Conservation (phyloP, 1,140 invertebrate genomes). For the Drosophila kikkawai region DNA sequence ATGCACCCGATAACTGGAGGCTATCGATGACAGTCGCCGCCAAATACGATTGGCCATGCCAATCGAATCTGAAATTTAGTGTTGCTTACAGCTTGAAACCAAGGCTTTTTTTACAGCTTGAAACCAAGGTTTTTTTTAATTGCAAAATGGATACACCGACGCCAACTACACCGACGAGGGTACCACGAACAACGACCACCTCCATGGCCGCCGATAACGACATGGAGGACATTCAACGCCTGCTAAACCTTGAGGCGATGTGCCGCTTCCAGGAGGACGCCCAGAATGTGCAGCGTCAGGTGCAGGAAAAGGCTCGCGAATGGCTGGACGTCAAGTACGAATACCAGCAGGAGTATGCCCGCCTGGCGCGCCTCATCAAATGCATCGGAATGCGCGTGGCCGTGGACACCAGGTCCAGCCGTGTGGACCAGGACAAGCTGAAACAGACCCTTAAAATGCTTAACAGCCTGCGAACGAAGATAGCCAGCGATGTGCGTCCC, state of each 20-base stretch:
- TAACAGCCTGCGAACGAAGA: not conserved
- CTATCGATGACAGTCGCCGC: slow-evolving; percentile 1
- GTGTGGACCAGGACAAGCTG: not conserved
- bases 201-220: not conserved
- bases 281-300: slow-evolving; percentile 58
- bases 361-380: slow-evolving; percentile 38
- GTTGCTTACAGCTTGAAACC: no score
- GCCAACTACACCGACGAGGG: not conserved
- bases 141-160: not conserved
- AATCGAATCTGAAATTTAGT: not conserved
- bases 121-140: no score
- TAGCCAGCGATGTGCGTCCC: slow-evolving; percentile 31
- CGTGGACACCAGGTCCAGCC: slow-evolving; percentile 8
- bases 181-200: not conserved
- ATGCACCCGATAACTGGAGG: not conserved
- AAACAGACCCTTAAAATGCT: not conserved
- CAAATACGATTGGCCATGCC: not conserved
- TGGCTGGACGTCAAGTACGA: slow-evolving; percentile 56
- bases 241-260: slow-evolving; percentile 65
- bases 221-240: slow-evolving; percentile 60
- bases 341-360: slow-evolving; percentile 44
- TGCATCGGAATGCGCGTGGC: slow-evolving; percentile 22
- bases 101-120: no score
- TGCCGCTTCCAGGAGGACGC: slow-evolving; percentile 62
- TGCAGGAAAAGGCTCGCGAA: slow-evolving; percentile 60